Evolutionary conservation across 1,140 invertebrate species (phyloP).

Genomic region (Lepidostoma basale): DNA sequence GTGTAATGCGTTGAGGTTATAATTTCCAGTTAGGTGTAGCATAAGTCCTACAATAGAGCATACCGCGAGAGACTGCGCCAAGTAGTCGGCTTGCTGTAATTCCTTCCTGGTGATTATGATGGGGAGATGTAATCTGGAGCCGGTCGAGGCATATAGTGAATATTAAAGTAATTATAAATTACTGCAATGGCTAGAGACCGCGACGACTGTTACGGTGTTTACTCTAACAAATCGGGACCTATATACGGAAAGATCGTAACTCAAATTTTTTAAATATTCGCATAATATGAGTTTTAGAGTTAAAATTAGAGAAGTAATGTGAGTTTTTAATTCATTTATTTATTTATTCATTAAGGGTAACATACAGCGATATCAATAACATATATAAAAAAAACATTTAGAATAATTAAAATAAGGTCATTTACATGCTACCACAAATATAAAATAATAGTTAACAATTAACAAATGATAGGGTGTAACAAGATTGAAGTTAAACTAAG

Average conservation of each 20-base stretch:
- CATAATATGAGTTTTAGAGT: not conserved
- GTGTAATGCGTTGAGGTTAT: not conserved
- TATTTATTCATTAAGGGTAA: not conserved
- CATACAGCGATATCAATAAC: not conserved
- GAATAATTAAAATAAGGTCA: no score
- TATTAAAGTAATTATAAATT: slow-evolving; percentile 1
- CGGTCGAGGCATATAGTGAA: not conserved
- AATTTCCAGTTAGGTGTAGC: no score
- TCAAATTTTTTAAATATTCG: no score
- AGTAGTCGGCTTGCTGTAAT: not conserved
- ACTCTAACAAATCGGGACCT: not conserved
- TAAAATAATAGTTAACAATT: no score
- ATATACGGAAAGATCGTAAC: not conserved
- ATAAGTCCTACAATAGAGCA: no score
- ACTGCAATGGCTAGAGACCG: not conserved
- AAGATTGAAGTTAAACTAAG: no score
- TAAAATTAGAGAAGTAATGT: not conserved
- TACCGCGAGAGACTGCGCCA: no score
- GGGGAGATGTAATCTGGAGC: not conserved
- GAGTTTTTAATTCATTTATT: not conserved
- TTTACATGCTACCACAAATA: no score
- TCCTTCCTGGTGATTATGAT: not conserved
- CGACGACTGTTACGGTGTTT: not conserved
- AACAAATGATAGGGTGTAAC: no score
- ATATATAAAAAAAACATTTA: no score